Conservation (phyloP, 2,888 invertebrate species). For the Pollenia labialis region DNA sequence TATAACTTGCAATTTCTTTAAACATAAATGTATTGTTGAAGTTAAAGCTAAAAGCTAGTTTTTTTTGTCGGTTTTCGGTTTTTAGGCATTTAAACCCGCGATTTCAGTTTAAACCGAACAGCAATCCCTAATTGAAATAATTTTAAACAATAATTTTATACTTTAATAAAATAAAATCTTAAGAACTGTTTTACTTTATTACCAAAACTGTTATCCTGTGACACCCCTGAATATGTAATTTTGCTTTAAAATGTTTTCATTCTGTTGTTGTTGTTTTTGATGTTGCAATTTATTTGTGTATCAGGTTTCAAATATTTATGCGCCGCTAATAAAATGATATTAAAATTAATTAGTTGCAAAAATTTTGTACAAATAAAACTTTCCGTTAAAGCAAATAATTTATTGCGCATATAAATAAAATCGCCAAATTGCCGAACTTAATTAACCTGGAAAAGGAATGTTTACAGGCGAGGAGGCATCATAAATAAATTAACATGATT, state of each 20-base stretch:
- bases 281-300: not conserved
- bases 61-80: too few relatives aligned
- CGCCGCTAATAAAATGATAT: slow-evolving; percentile 23
- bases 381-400: not conserved
- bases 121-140: too few relatives aligned
- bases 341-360: slow-evolving; percentile 51
- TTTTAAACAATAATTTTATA: too few relatives aligned
- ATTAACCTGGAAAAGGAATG: slow-evolving; percentile 24
- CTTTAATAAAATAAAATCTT: too few relatives aligned
- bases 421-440: slow-evolving; percentile 22
- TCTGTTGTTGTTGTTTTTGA: not conserved
- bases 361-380: not conserved
- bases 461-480: not conserved
- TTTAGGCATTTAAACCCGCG: too few relatives aligned
- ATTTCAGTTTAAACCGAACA: too few relatives aligned
- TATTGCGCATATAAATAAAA: not conserved
- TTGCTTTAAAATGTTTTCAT: not conserved
- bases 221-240: not conserved
- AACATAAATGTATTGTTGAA: too few relatives aligned
- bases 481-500: slow-evolving; percentile 29
- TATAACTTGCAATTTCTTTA: too few relatives aligned
- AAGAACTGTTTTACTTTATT: too few relatives aligned
- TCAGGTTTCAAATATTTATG: slow-evolving; percentile 30
- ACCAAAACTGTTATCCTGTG: not conserved
- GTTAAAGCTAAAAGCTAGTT: too few relatives aligned